Base-by-base conservation (phyloP, 2,797 vertebrate genomes). In the Notolepis coatsorum region DNA sequence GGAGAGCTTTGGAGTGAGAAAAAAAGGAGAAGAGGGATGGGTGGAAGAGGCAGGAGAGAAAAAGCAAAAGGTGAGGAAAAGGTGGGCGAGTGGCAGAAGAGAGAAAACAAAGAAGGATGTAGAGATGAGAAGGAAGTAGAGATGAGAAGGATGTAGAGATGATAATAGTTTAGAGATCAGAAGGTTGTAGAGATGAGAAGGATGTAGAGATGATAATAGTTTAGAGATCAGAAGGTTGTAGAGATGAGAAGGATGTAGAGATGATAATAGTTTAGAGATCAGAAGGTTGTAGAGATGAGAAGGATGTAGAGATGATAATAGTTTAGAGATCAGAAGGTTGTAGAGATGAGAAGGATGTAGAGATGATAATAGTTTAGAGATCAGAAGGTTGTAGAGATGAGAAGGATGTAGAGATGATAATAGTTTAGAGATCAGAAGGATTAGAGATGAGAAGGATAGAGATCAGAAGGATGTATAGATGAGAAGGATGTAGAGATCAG, bases 11-110 rank as follows among this genome's bases (percentile, higher is more conserved):
- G 47, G 47, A 49, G 51, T 55, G 76, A 79, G 73, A 61, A 4
- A 49, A 58, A 69, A 33, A 56, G 54, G 17, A 62, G 53, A 60
- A 56, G 65, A 59, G 51, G 39, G 48, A 35, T 49, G 61, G 61
- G 51, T 37, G 52, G 50, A 51, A 18, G 53, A 68, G 52, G 73
- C 50, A 23, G 77, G 64, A 72, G 50, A 21, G 65, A 77, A 65
- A 77, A 43, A 68, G 57, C 25, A 42, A 9, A n/a, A 62, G 71
- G 42, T 72, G 54, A n/a, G 31, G 30, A 33, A 74, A 65, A 56
- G 37, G 60, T n/a, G n/a, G 24, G 55, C 35, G 31, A 43, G 28
- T n/a, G 58, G 43, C 46, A 48, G n/a, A n/a, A 48, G 46, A 59
- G 48, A 66, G 45, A 61, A 48, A 62, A 7, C 13, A 5, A 1